Evolutionary conservation across 2,888 invertebrate genomes (phyloP), one percentile per base, ranked within the genome.

Genomic region (Lasioglossum leucozonium): DNA sequence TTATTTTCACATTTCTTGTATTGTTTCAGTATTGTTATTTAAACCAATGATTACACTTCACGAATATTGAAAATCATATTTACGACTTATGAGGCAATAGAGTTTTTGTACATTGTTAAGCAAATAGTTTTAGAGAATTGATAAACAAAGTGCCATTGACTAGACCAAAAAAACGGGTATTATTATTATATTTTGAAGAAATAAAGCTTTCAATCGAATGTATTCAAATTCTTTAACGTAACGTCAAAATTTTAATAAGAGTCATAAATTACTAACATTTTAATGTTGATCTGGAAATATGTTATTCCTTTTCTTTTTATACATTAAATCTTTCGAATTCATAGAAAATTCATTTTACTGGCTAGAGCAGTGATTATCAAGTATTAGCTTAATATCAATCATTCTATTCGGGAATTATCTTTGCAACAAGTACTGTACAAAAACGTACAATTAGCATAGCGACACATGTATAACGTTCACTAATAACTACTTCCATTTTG

Each of bases 371-470:
- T 85, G 82, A 88, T 83, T 81, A 88, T 81, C 79, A 71, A 75
- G 69, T 86, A 79, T 79, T 79, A 83, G 71, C 79, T 81, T 84
- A 82, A 78, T 87, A 84, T 88, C 84, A 89, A 89, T 88, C 87
- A 62, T 81, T 77, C 86, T 90, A 86, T 91, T 91, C 82, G 87
- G 62, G 84, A 87, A 92, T 91, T 92, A 91, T 92, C 90, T 90
- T 90, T 90, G 91, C 92, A 94, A 93, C 93, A 93, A 94, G 92
- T 93, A 93, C 93, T 94, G 93, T 94, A 86, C 84, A 88, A 89
- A 88, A 90, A 88, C 86, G 89, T 89, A 88, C 88, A 90, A 91
- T 85, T 81, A 82, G 81, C 82, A 85, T 81, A 86, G 80, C 78
- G 86, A 89, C 81, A 62, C 81, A 74, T 84, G 55, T 81, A 83